Evolutionary conservation across 2,797 vertebrate species (phyloP).

Genomic region (Brachyrhaphis roseni): DNA sequence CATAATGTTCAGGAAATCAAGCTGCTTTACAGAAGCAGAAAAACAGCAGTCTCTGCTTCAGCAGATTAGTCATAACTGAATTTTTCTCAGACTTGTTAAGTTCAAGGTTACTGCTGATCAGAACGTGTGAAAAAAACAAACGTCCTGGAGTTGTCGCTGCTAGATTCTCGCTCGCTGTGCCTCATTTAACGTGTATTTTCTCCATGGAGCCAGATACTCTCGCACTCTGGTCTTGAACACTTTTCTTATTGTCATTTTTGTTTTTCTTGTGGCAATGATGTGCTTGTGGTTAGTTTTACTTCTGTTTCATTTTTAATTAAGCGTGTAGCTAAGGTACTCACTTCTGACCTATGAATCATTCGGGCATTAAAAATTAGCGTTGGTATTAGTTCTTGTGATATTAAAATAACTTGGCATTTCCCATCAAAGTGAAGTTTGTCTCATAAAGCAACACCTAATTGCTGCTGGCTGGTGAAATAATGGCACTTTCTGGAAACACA

Average conservation of each 20-base stretch:
- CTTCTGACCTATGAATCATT: conserved; percentile 1
- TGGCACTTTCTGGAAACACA: background rate
- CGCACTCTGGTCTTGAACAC: background rate
- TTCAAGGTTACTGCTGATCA: conserved; percentile 30
- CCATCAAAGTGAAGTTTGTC: background rate
- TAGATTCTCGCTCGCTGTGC: background rate
- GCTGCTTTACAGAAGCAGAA: conserved; percentile 44
- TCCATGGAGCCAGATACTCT: background rate
- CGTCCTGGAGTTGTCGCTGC: background rate
- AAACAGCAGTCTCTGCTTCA: conserved; percentile 45
- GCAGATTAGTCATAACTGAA: conserved; percentile 61
- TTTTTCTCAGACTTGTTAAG: conserved; percentile 33
- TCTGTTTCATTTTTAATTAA: background rate
- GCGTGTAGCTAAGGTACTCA: background rate
- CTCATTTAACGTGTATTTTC: background rate
- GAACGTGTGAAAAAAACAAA: conserved; percentile 16
- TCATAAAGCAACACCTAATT: background rate
- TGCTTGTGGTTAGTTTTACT: background rate
- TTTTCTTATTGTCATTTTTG: background rate
- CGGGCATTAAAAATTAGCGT: background rate
- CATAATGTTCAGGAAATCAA: conserved; percentile 47
- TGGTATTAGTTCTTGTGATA: background rate
- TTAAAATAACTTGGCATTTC: background rate
- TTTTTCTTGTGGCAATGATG: no score
- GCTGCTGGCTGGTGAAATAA: background rate